Evolutionary conservation across 2,113 vertebrate genomes (phyloP).

Genomic region (Vicugna pacos): DNA sequence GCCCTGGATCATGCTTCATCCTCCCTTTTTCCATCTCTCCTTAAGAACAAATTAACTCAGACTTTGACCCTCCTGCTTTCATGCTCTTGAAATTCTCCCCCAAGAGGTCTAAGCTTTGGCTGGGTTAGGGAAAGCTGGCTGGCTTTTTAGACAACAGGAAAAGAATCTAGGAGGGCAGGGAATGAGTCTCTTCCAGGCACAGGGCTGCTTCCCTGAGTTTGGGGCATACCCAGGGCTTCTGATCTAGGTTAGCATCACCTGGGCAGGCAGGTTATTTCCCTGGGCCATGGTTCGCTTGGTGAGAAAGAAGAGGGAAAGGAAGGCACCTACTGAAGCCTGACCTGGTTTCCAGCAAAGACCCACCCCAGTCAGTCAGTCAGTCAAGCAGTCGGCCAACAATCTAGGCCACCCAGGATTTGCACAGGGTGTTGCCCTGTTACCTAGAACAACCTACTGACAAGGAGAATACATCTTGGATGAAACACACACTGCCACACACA

Average conservation of each 20-base stretch:
- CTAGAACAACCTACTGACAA: slow-evolving; percentile 25
- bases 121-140: not conserved
- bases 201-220: not conserved
- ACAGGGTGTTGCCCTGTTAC: slow-evolving; percentile 59
- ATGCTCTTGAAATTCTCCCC: slow-evolving; percentile 26
- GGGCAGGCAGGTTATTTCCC: slow-evolving; percentile 59
- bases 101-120: not conserved
- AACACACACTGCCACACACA: not conserved
- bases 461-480: not conserved
- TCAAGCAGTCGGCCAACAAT: slow-evolving; percentile 54
- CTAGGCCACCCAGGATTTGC: slow-evolving; percentile 65
- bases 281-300: slow-evolving; percentile 44
- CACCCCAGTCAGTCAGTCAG: slow-evolving; percentile 55
- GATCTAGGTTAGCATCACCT: slow-evolving; percentile 46
- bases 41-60: slow-evolving; percentile 25
- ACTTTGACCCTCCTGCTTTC: not conserved
- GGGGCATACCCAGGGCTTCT: slow-evolving; percentile 41
- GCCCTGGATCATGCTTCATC: not conserved
- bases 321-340: slow-evolving; percentile 61
- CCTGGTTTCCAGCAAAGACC: slow-evolving; percentile 74
- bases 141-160: not conserved
- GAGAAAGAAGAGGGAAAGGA: slow-evolving; percentile 71
- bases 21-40: not conserved
- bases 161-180: not conserved
- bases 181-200: not conserved